Conservation (phyloP, 2,888 invertebrate species). For the Tachina lurida region DNA sequence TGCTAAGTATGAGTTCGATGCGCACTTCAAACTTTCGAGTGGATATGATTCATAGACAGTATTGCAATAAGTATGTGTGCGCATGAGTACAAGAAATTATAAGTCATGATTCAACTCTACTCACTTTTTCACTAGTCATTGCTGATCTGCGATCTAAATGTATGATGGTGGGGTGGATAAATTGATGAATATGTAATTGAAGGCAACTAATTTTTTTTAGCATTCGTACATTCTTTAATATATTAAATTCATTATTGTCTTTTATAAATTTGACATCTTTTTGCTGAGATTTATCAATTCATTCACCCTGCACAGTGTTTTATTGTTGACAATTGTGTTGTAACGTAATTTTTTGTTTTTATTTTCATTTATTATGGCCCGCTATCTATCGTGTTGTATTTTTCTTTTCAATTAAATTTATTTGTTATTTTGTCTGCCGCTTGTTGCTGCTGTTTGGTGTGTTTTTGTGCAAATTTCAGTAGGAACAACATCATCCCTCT, state of each 20-base stretch:
- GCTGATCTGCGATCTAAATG: too few relatives aligned
- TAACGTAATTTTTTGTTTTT: conserved; percentile 75
- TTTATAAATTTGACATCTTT: not conserved
- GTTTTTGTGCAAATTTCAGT: conserved; percentile 31
- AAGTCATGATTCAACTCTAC: too few relatives aligned
- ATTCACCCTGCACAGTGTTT: not conserved
- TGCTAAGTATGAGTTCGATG: too few relatives aligned
- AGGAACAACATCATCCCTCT: not conserved
- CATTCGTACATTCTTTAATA: not conserved
- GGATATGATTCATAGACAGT: too few relatives aligned
- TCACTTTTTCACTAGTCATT: too few relatives aligned
- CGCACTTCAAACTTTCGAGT: too few relatives aligned
- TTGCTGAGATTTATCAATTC: not conserved
- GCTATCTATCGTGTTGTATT: conserved; percentile 65
- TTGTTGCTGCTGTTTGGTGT: conserved; percentile 37
- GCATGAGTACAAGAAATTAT: too few relatives aligned
- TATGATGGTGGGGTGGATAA: conserved; percentile 16
- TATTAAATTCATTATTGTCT: not conserved
- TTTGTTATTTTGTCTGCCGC: conserved; percentile 1
- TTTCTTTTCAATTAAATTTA: conserved; percentile 32
- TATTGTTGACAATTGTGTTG: conserved; percentile 67
- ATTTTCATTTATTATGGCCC: conserved; percentile 76
- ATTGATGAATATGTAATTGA: conserved; percentile 27
- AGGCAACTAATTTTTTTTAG: not conserved
- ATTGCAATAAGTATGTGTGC: too few relatives aligned